Base-by-base conservation (phyloP, 1,140 invertebrate species). In the Pentalonia nigronervosa region DNA sequence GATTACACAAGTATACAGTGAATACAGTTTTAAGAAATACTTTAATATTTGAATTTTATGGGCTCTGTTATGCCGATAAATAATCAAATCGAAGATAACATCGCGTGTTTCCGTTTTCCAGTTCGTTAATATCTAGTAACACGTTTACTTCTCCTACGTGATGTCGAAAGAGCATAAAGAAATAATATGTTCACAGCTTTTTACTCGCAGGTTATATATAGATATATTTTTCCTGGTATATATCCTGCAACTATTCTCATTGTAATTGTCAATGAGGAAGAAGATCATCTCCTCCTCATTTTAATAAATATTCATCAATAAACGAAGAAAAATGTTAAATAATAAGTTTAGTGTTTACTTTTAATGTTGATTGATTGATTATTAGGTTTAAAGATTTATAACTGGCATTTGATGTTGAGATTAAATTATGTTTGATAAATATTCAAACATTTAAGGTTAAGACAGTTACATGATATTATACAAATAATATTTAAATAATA, bases 31-130 rank as follows among this genome's bases (percentile, higher is more conserved):
- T 84, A 84, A 45, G 36, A n/a, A 87, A 48, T 87, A 87, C 21
- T 56, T 88, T 4, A 34, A 25, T 90, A 45, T 67, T 41, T 48
- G 50, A 56, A 25, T 36, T 48, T 67, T 60, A 60, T 17, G 11
- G 36, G 8, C 89, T 45, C 14, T 41, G 23, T 41, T 20, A n/a
- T 67, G n/a, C 25, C 89, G 89, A 90, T 90, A 90, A 90, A 90
- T 45, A 90, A 30, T 90, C 53, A 45, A 67, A 90, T 45, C 45
- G 56, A 90, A 45, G 36, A 67, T 67, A 67, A 45, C 34, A 67
- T 90, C 53, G 53, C 53, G 89, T 67, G 89, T 90, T 90, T 90
- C 89, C 89, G 56, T 60, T 90, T 45, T 67, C 34, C 89, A 67
- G 89, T 45, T 45, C 89, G 89, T 90, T 90, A 90, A 90, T 67